Conservation (phyloP, 1,140 invertebrate species). For the Xylocopa sonorina region DNA sequence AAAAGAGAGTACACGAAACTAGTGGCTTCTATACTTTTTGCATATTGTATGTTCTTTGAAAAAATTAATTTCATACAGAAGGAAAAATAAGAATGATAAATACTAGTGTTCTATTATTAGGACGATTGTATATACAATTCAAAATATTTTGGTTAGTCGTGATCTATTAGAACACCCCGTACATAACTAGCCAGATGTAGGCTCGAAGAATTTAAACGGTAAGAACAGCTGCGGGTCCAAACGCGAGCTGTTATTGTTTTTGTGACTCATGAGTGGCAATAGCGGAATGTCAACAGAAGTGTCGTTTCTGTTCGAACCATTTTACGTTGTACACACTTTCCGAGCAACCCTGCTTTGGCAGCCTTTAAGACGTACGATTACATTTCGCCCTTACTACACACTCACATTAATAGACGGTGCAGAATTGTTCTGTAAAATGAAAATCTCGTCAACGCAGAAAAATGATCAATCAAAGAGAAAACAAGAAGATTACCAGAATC, state of each 20-base stretch:
- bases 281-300: constrained; percentile 61
- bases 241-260: constrained; percentile 65
- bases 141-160: no score
- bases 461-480: not conserved
- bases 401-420: not conserved
- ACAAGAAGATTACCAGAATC: no score
- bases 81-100: no score
- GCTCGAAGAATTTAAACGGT: constrained; percentile 49
- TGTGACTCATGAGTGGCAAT: constrained; percentile 61
- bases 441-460: not conserved
- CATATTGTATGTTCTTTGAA: no score
- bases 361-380: not conserved
- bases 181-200: constrained; percentile 31
- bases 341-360: not conserved
- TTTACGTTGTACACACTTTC: constrained; percentile 11
- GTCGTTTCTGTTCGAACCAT: constrained; percentile 34
- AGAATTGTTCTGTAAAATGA: not conserved
- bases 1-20: no score
- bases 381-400: not conserved
- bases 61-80: no score
- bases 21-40: no score
- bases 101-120: no score
- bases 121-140: no score
- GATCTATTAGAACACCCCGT: constrained; percentile 2
- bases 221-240: constrained; percentile 66